Percentiles rank a stretch among this genome's conserved stretches.
phyloP scores from a whole-genome alignment of 1,140 invertebrate species.

The Cotesia glomerata region DNA sequence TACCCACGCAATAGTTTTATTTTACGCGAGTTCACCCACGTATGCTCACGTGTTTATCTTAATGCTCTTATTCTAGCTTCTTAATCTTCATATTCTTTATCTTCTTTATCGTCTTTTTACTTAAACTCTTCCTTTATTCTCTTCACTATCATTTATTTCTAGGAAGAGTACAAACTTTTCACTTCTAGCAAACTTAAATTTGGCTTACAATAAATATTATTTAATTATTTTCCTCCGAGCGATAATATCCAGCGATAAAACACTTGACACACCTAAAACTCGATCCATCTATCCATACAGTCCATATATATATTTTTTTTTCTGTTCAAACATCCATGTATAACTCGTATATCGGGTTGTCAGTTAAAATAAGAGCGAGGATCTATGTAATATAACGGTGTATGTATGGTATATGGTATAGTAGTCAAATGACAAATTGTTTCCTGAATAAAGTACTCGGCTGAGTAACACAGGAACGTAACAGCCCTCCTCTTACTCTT shows the following conservation, averaged over 20 bases:
- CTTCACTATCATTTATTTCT: not conserved
- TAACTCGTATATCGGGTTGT: constrained; percentile 16
- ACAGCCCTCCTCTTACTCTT: constrained; percentile 17
- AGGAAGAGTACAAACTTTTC: too few relatives aligned
- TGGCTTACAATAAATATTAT: too few relatives aligned
- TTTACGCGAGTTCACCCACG: constrained; percentile 8
- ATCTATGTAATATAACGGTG: not conserved
- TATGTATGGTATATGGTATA: too few relatives aligned
- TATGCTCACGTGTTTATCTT: constrained; percentile 4
- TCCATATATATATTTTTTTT: too few relatives aligned
- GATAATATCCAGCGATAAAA: too few relatives aligned
- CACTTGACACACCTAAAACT: too few relatives aligned
- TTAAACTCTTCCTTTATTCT: not conserved
- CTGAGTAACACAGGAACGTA: not conserved
- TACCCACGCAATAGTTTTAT: constrained; percentile 15
- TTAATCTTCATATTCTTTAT: not conserved
- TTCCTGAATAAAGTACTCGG: constrained; percentile 31
- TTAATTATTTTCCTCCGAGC: too few relatives aligned
- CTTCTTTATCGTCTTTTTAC: not conserved
- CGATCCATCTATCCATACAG: too few relatives aligned
- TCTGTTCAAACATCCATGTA: not conserved
- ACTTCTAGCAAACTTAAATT: too few relatives aligned
- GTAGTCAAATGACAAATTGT: constrained; percentile 33
- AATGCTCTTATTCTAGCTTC: not conserved
- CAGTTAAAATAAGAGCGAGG: not conserved